Evolutionary conservation across 2,113 vertebrate species (phyloP).

Genomic region (Neodontobutis hainanensis): DNA sequence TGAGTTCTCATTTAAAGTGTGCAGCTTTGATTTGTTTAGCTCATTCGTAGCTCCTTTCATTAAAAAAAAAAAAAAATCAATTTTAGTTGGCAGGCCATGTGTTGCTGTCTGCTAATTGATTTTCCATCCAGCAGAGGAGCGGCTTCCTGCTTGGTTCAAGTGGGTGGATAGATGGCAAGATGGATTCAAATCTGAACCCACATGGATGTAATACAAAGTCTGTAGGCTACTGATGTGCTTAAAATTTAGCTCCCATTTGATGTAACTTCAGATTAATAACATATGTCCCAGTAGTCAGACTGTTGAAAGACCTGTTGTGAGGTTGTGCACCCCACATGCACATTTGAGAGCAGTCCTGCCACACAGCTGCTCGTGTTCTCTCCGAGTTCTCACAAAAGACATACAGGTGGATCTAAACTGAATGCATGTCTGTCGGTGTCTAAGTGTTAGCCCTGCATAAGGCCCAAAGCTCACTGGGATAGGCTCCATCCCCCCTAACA

Average conservation of each 20-base stretch:
- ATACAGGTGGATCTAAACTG: too few relatives aligned
- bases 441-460: too few relatives aligned
- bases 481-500: too few relatives aligned
- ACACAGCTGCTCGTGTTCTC: too few relatives aligned
- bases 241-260: background rate
- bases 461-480: too few relatives aligned
- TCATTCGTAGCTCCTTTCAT: constrained; percentile 16
- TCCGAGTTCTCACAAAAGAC: too few relatives aligned
- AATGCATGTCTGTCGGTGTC: too few relatives aligned
- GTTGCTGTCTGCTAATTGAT: constrained; percentile 22
- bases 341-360: too few relatives aligned
- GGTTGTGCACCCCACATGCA: too few relatives aligned
- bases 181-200: background rate
- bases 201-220: background rate
- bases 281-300: too few relatives aligned
- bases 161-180: constrained; percentile 1
- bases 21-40: constrained; percentile 19
- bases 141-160: constrained; percentile 20
- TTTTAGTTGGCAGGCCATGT: constrained; percentile 16
- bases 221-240: background rate
- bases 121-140: constrained; percentile 10
- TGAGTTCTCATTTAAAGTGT: constrained; percentile 2
- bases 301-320: too few relatives aligned
- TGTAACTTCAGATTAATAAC: too few relatives aligned
- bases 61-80: constrained; percentile 32